Evolutionary conservation across 2,113 vertebrate genomes (phyloP).

Genomic region (Misgurnus mizolepis): DNA sequence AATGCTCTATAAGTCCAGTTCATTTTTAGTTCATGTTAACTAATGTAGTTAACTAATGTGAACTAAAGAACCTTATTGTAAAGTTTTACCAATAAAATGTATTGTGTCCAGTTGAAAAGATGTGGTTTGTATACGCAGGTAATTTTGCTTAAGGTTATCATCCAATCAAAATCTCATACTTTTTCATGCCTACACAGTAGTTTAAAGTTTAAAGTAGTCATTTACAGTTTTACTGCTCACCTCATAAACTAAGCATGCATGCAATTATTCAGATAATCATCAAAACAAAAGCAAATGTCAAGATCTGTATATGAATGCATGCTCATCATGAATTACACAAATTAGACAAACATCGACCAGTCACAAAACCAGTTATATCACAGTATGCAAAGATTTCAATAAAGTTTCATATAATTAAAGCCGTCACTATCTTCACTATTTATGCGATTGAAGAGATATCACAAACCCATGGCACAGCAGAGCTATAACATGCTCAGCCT

Average conservation of each 20-base stretch:
- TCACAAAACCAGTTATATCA: neutral
- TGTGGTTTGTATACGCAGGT: neutral
- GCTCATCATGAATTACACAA: neutral
- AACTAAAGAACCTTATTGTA: too few species aligned
- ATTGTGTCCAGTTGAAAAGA: too few species aligned
- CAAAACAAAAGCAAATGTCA: neutral
- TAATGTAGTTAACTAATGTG: too few species aligned
- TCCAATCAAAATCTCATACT: neutral
- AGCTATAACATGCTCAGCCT: slow-evolving; percentile 45
- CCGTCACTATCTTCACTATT: too few species aligned
- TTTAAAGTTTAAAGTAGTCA: neutral
- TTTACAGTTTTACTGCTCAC: neutral
- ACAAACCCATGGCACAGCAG: neutral
- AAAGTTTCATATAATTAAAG: neutral
- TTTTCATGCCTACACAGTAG: too few species aligned
- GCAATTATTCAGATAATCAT: neutral
- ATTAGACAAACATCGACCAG: neutral
- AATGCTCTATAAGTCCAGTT: too few species aligned
- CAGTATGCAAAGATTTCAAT: neutral
- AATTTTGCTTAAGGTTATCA: too few species aligned
- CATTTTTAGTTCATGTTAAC: too few species aligned
- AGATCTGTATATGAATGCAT: neutral
- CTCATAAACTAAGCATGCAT: neutral
- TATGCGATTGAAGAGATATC: neutral
- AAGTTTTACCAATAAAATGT: too few species aligned